Evolutionary conservation across 1,140 invertebrate genomes (phyloP).

Genomic region (Caenorhabditis tropicalis): DNA sequence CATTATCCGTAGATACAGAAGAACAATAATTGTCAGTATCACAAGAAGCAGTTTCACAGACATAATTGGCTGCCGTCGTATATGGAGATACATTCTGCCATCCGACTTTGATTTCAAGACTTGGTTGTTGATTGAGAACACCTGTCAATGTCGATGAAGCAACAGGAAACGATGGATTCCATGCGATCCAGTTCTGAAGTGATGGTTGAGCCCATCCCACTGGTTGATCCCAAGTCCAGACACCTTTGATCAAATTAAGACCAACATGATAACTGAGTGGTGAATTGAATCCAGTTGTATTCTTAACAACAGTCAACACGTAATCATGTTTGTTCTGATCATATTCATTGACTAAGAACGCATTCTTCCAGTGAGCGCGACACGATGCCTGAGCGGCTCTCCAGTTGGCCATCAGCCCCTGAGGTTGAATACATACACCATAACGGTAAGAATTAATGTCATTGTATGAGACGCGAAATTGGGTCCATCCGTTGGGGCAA

Average conservation of each 20-base stretch:
- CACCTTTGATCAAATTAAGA: neutral
- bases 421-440: neutral
- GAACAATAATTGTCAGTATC: neutral
- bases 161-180: neutral
- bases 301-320: neutral
- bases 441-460: neutral
- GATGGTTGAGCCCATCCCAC: neutral
- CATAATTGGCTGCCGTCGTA: neutral
- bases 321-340: neutral
- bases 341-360: neutral
- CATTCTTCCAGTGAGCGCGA: neutral
- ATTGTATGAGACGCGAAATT: neutral
- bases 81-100: neutral
- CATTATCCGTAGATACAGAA: neutral
- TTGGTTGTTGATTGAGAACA: neutral
- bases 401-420: neutral
- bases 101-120: neutral
- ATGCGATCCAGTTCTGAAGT: neutral
- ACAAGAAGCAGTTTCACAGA: neutral
- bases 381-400: neutral
- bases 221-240: neutral
- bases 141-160: neutral
- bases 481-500: neutral
- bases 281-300: neutral
- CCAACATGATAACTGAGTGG: conserved; percentile 16